Conservation (phyloP, 2,888 invertebrate species). For the Blastobasis lacticolella region DNA sequence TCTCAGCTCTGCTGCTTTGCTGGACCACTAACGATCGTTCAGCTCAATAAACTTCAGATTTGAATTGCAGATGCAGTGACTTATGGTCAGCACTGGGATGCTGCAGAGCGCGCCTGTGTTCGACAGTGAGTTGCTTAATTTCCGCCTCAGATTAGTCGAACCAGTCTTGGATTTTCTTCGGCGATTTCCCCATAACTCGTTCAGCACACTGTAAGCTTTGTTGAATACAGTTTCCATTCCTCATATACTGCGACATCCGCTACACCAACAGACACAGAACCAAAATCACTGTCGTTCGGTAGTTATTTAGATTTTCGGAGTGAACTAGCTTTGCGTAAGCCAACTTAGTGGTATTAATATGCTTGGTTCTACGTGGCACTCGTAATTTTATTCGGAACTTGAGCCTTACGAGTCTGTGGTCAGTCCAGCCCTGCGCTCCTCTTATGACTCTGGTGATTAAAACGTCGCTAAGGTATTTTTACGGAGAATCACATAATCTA, state of each 20-base stretch:
- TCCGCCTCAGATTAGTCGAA: conserved; percentile 11
- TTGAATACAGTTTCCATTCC: too few relatives aligned
- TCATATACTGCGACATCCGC: too few relatives aligned
- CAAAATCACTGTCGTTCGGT: too few relatives aligned
- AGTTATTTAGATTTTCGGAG: too few relatives aligned
- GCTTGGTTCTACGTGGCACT: too few relatives aligned
- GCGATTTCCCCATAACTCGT: neutral
- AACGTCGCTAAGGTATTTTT: conserved; percentile 3
- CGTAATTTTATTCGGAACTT: too few relatives aligned
- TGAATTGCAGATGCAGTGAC: neutral
- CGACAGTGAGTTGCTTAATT: conserved; percentile 7
- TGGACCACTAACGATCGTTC: conserved; percentile 12
- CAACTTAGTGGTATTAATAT: too few relatives aligned
- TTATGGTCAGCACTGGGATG: neutral
- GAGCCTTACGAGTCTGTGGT: too few relatives aligned
- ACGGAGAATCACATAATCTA: conserved; percentile 4
- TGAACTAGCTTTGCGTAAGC: too few relatives aligned
- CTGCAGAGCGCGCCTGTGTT: neutral
- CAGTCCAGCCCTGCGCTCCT: neutral
- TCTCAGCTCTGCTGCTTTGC: conserved; percentile 11
- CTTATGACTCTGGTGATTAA: conserved; percentile 8
- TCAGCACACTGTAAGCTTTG: too few relatives aligned
- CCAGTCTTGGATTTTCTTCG: conserved; percentile 8
- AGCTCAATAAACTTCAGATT: conserved; percentile 7
- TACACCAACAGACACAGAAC: too few relatives aligned